These are phyloP conservation scores for Sebastes diploproa DNA, from an alignment of 2,797 vertebrate genomes.

Conservation along the genomic window DNA sequence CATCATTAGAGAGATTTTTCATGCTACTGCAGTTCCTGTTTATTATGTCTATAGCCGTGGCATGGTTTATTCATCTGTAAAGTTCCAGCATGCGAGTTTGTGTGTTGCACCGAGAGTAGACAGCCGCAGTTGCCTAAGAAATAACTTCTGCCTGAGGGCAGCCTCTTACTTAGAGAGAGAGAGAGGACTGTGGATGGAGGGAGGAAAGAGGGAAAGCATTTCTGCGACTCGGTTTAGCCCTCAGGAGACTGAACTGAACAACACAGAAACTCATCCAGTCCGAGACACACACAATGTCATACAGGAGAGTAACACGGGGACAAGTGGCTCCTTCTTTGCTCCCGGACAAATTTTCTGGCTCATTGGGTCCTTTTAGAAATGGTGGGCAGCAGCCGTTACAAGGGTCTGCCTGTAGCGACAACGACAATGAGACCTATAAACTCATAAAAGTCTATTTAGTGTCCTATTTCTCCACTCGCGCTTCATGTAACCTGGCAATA, in stretches of 20 bases:
- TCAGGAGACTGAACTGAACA: slow-evolving; percentile 16
- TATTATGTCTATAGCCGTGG: slow-evolving; percentile 2
- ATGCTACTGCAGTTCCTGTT: slow-evolving; percentile 2
- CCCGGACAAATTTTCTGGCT: slow-evolving; percentile 57
- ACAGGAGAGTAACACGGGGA: slow-evolving; percentile 16
- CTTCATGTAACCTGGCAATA: not conserved
- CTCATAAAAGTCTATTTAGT: slow-evolving; percentile 41
- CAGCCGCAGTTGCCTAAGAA: slow-evolving; percentile 46
- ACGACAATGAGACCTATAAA: slow-evolving; percentile 35
- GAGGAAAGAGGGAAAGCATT: slow-evolving; percentile 1
- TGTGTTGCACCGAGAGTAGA: slow-evolving; percentile 14
- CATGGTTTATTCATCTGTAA: slow-evolving; percentile 39
- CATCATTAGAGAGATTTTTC: slow-evolving; percentile 36
- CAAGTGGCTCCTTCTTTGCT: slow-evolving; percentile 44
- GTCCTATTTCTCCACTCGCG: slow-evolving; percentile 1
- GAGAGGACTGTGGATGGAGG: not conserved
- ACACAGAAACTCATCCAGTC: slow-evolving; percentile 28
- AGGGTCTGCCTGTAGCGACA: slow-evolving; percentile 30
- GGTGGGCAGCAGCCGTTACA: slow-evolving; percentile 32
- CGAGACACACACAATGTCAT: not conserved
- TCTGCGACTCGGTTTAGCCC: slow-evolving; percentile 21
- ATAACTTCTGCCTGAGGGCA: slow-evolving; percentile 33
- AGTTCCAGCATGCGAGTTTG: not conserved
- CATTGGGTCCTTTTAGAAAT: slow-evolving; percentile 55
- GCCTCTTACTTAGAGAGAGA: not conserved